A percentile compares a stretch with the other conserved stretches of the same genome.
Evolutionary conservation across 2,888 invertebrate species (phyloP).

Genomic region (Xanthia togata): DNA sequence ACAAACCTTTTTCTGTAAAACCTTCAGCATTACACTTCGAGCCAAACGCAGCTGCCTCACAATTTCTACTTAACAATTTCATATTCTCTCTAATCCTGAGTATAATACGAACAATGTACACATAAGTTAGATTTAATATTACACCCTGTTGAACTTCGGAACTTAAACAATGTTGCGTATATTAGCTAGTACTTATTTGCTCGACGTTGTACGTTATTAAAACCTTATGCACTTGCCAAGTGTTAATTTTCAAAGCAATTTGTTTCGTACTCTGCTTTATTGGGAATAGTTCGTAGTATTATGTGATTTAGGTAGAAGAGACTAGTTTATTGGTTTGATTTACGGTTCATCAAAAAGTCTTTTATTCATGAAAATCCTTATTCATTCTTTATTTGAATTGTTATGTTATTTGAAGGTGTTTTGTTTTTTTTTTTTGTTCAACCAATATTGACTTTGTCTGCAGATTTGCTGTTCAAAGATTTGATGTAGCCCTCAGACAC

Average conservation of each 20-base stretch:
- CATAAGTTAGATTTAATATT: slow-evolving; percentile 59
- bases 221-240: slow-evolving; percentile 55
- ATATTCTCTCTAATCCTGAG: slow-evolving; percentile 40
- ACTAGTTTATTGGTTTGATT: slow-evolving; percentile 7
- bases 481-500: background rate
- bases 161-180: slow-evolving; percentile 58
- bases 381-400: background rate
- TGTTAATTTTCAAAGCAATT: slow-evolving; percentile 54
- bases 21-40: background rate
- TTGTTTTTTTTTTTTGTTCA: background rate
- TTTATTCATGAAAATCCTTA: background rate
- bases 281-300: slow-evolving; percentile 17
- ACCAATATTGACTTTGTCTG: background rate
- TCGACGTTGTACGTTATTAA: slow-evolving; percentile 48
- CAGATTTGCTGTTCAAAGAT: background rate
- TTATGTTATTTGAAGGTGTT: background rate
- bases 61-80: slow-evolving; percentile 32
- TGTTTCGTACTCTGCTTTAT: slow-evolving; percentile 24
- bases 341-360: background rate
- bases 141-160: slow-evolving; percentile 52
- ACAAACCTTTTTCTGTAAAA: background rate
- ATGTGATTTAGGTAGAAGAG: background rate
- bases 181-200: slow-evolving; percentile 59
- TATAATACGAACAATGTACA: slow-evolving; percentile 34
- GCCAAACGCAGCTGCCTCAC: slow-evolving; percentile 10